These are phyloP conservation scores for Cephus spinipes DNA, from an alignment of 2,888 invertebrate genomes.

Conservation along the genomic window DNA sequence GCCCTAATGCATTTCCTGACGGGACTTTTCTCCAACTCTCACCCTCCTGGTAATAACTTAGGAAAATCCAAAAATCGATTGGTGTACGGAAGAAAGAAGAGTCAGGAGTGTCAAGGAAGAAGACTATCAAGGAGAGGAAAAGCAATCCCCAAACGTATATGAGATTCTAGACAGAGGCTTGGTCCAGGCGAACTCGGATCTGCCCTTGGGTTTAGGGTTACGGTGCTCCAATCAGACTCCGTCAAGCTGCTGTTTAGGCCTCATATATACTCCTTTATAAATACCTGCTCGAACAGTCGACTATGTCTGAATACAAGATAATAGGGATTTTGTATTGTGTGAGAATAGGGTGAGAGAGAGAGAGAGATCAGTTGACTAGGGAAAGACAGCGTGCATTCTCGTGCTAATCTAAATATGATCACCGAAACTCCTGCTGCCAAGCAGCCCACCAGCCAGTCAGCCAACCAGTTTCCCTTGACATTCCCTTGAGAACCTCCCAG, in stretches of 20 bases:
- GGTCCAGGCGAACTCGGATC: not conserved
- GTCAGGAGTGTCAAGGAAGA: not conserved
- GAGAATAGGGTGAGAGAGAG: too few relatives aligned
- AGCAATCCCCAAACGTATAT: not conserved
- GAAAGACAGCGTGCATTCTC: not conserved
- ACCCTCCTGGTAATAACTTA: not conserved
- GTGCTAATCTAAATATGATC: too few relatives aligned
- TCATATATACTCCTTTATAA: not conserved
- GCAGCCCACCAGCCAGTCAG: not conserved
- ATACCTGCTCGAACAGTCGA: too few relatives aligned
- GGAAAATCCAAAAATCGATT: not conserved
- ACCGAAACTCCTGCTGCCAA: too few relatives aligned
- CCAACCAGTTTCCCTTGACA: not conserved
- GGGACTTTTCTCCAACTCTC: not conserved
- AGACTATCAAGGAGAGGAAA: not conserved
- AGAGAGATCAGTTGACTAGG: not conserved
- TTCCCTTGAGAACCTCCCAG: not conserved
- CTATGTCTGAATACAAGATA: too few relatives aligned
- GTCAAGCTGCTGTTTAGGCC: not conserved
- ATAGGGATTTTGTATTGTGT: too few relatives aligned
- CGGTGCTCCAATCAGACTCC: not conserved
- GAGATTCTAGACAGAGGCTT: not conserved
- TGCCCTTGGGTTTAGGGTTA: not conserved
- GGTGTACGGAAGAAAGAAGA: not conserved
- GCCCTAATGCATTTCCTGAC: not conserved